These are phyloP conservation scores for Tachystola acroxantha DNA, from an alignment of 2,888 invertebrate genomes.

Conservation along the genomic window DNA sequence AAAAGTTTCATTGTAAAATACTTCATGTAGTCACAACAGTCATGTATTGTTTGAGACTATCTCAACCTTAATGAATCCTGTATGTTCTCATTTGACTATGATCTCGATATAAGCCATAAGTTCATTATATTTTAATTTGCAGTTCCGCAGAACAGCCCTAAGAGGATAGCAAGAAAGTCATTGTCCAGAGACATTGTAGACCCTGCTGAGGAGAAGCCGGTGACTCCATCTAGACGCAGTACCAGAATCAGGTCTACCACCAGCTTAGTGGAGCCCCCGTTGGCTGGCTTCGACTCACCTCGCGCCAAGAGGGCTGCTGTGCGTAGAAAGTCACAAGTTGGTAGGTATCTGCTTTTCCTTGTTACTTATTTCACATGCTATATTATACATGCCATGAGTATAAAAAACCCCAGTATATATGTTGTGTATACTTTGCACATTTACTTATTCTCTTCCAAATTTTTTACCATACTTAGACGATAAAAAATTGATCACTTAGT, in stretches of 20 bases:
- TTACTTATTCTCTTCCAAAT: no score
- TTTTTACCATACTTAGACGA: no score
- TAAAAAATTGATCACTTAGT: no score
- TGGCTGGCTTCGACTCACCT: constrained; percentile 40
- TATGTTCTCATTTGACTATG: no score
- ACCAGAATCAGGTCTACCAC: constrained; percentile 46
- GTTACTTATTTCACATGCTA: no score
- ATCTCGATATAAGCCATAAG: no score
- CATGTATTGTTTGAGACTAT: no score
- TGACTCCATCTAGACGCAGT: constrained; percentile 53
- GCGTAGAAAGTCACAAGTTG: constrained; percentile 52
- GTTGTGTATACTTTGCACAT: background rate
- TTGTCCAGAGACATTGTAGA: constrained; percentile 38
- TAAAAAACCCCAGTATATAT: background rate
- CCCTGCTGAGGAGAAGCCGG: constrained; percentile 31
- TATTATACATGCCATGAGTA: background rate
- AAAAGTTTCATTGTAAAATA: no score
- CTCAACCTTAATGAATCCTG: no score
- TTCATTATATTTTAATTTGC: constrained; percentile 8
- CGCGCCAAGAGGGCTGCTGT: constrained; percentile 62
- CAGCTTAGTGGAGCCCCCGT: constrained; percentile 44
- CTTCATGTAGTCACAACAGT: no score
- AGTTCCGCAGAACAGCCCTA: constrained; percentile 35
- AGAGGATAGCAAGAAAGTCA: constrained; percentile 37
- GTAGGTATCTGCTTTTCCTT: constrained; percentile 22